phyloP scores from a whole-genome alignment of 2,888 invertebrate genomes.

The Papilio elwesi region DNA sequence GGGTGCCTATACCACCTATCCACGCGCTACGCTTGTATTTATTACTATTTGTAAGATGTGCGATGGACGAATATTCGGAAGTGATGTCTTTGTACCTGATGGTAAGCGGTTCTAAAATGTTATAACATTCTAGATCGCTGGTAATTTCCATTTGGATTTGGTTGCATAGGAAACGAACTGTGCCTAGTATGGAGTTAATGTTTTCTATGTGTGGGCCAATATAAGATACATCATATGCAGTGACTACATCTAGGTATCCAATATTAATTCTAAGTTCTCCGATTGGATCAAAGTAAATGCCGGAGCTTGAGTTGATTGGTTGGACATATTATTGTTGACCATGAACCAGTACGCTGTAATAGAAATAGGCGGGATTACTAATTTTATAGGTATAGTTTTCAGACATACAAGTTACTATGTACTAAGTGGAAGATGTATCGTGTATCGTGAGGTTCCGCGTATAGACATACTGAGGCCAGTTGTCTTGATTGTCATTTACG shows the following conservation, averaged over 20 bases:
- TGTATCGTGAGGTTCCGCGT: slow-evolving; percentile 16
- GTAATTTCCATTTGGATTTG: neutral
- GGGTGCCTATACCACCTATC: slow-evolving; percentile 46
- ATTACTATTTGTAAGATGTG: slow-evolving; percentile 29
- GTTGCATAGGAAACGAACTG: neutral
- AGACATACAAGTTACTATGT: too few relatives aligned
- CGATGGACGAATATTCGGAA: slow-evolving; percentile 31
- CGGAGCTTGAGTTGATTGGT: neutral
- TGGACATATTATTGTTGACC: neutral
- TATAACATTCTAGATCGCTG: slow-evolving; percentile 29
- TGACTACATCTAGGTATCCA: neutral
- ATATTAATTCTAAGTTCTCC: neutral
- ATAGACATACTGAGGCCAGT: neutral
- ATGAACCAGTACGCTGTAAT: too few relatives aligned
- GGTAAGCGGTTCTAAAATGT: slow-evolving; percentile 24
- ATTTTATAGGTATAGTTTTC: too few relatives aligned
- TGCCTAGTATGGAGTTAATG: too few relatives aligned
- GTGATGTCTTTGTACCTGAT: slow-evolving; percentile 26
- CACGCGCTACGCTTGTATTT: slow-evolving; percentile 44
- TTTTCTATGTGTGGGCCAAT: slow-evolving; percentile 6
- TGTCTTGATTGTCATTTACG: slow-evolving; percentile 1
- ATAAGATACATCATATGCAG: slow-evolving; percentile 11
- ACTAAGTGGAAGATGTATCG: too few relatives aligned
- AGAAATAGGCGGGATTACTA: too few relatives aligned
- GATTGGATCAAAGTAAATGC: slow-evolving; percentile 5